Percentiles rank a stretch among this genome's conserved stretches.
Conservation (phyloP, 2,888 invertebrate genomes). For the Phaedon cochleariae region DNA sequence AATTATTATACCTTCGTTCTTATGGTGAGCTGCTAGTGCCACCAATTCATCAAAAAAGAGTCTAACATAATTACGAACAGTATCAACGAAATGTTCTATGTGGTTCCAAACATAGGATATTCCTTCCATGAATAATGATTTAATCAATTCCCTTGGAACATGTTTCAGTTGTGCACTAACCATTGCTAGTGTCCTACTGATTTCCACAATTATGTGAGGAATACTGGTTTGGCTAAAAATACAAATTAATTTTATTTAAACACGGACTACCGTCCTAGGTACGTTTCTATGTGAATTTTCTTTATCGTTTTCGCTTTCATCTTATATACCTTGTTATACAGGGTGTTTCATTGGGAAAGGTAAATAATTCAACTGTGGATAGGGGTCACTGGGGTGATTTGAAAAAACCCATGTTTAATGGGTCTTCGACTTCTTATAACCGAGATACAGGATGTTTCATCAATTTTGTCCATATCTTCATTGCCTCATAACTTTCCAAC, state of each 20-base stretch:
- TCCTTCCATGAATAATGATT: constrained; percentile 54
- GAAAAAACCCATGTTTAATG: too few species aligned
- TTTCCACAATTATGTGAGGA: constrained; percentile 52
- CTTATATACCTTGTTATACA: too few species aligned
- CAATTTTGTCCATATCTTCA: too few species aligned
- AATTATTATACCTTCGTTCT: constrained; percentile 58
- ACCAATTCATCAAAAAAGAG: constrained; percentile 64
- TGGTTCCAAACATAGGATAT: constrained; percentile 67
- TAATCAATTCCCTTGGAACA: constrained; percentile 46
- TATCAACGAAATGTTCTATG: constrained; percentile 72
- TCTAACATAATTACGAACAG: constrained; percentile 68
- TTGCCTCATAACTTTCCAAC: too few species aligned
- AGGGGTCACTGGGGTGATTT: too few species aligned
- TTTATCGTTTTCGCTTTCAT: too few species aligned
- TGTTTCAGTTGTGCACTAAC: constrained; percentile 49
- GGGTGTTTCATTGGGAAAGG: too few species aligned
- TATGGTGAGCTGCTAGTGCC: constrained; percentile 54
- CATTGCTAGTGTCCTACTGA: constrained; percentile 50
- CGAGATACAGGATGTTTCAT: too few species aligned
- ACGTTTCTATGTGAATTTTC: too few species aligned
- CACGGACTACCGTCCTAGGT: too few species aligned
- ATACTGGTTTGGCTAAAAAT: constrained; percentile 50
- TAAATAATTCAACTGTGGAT: too few species aligned
- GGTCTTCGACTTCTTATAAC: too few species aligned
- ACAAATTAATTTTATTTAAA: neutral